Percentiles rank a stretch among this genome's conserved stretches.
These are phyloP conservation scores for Acropora yongei DNA, from an alignment of 64 coral and sea anemone genomes.

Conservation along the genomic window DNA sequence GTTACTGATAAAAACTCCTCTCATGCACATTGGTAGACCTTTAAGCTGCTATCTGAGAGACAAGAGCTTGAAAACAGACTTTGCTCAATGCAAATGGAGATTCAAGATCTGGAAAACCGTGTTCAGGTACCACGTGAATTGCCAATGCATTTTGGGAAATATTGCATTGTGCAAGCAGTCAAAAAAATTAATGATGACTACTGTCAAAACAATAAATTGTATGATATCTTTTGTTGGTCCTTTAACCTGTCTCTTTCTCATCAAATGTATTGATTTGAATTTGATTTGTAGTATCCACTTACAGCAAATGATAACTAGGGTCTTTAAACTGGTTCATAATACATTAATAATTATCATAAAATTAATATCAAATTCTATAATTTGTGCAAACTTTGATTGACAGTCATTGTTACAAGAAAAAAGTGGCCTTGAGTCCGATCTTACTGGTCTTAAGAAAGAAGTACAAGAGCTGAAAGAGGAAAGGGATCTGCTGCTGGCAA, in stretches of 20 bases:
- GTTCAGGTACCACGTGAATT: not conserved
- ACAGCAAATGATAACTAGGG: too few species aligned
- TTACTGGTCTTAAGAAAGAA: constrained; percentile 24
- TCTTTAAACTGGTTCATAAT: too few species aligned
- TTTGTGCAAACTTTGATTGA: not conserved
- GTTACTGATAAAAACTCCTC: not conserved
- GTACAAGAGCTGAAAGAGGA: constrained; percentile 9
- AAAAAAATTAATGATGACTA: too few species aligned
- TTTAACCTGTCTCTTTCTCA: too few species aligned
- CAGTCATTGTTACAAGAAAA: constrained; percentile 40
- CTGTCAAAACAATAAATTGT: too few species aligned
- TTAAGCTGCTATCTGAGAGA: constrained; percentile 20
- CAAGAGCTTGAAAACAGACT: constrained; percentile 34
- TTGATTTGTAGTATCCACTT: too few species aligned
- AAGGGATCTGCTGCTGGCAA: not conserved
- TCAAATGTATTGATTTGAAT: too few species aligned
- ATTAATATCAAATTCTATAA: not conserved
- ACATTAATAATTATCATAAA: not conserved
- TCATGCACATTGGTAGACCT: not conserved
- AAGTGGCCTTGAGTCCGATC: not conserved
- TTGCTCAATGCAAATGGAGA: not conserved
- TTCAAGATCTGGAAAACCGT: constrained; percentile 12
- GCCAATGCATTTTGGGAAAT: not conserved
- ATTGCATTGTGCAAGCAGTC: too few species aligned
- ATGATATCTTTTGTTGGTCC: too few species aligned